Conservation (phyloP, 2,113 vertebrate species). For the Chloroceryle aenea region DNA sequence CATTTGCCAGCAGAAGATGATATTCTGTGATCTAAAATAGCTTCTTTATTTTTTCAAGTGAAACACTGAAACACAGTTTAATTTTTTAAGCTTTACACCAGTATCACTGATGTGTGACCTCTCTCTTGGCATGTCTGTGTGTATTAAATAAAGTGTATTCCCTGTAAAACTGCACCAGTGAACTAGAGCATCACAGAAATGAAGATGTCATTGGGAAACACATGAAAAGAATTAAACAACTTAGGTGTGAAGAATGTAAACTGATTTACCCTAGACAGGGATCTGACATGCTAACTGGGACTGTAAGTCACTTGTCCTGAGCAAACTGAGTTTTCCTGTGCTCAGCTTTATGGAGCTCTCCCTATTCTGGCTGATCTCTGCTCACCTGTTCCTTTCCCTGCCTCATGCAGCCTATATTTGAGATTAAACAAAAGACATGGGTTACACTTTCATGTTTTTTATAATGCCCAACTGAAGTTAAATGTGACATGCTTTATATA, state of each 20-base stretch:
- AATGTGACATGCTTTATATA: not conserved
- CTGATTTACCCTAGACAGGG: not conserved
- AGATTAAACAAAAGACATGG: not conserved
- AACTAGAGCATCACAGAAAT: not conserved
- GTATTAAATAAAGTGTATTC: not conserved
- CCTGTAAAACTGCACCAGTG: not conserved
- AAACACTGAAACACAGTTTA: not conserved
- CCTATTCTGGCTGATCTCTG: not conserved
- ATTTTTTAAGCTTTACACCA: not conserved
- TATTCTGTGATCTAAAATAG: not conserved
- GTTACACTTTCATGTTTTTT: not conserved
- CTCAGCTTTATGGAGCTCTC: rapidly evolving
- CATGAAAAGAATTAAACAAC: not conserved
- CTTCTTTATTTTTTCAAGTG: not conserved
- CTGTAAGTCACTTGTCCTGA: not conserved
- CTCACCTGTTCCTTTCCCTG: not conserved
- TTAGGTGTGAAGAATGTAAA: not conserved
- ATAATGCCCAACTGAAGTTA: not conserved
- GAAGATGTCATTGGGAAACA: not conserved
- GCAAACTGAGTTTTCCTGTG: not conserved
- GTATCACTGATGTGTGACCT: not conserved
- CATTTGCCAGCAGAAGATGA: not conserved
- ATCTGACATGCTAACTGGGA: not conserved
- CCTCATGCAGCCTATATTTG: not conserved
- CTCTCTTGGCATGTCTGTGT: not conserved